These are phyloP conservation scores for Meghimatium bilineatum DNA, from an alignment of 2,888 invertebrate genomes.

Conservation along the genomic window DNA sequence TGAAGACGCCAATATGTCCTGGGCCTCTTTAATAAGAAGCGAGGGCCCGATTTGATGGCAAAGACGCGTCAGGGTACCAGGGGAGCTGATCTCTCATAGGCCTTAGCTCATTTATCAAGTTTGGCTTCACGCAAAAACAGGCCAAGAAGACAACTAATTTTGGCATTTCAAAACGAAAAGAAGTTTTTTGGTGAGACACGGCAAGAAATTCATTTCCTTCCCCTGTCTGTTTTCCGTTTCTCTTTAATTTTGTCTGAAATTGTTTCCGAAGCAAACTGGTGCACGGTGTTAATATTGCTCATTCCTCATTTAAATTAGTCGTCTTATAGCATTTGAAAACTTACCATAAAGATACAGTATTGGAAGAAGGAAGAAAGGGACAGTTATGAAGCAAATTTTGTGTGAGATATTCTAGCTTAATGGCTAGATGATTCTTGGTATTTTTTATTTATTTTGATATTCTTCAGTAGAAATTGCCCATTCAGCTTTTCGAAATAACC, in stretches of 20 bases:
- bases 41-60: conserved; percentile 30
- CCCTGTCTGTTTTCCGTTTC: not conserved
- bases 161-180: conserved; percentile 21
- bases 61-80: conserved; percentile 14
- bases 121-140: conserved; percentile 15
- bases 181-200: conserved; percentile 13
- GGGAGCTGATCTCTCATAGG: conserved; percentile 41
- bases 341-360: no score
- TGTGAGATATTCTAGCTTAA: no score
- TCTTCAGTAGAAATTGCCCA: no score
- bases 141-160: conserved; percentile 37
- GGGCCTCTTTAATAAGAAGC: conserved; percentile 38
- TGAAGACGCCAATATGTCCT: conserved; percentile 37
- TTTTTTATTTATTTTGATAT: no score
- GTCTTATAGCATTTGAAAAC: no score
- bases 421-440: no score
- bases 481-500: no score
- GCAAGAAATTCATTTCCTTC: not conserved
- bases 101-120: conserved; percentile 34
- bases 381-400: no score
- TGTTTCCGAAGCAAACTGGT: conserved; percentile 4
- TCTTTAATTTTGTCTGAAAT: not conserved
- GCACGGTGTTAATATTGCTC: no score
- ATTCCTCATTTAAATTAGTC: no score
- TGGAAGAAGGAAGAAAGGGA: no score